A percentile compares a stretch with the other conserved stretches of the same genome.
Evolutionary conservation across 2,797 vertebrate species (phyloP).

Genomic region (Meda fulgida): DNA sequence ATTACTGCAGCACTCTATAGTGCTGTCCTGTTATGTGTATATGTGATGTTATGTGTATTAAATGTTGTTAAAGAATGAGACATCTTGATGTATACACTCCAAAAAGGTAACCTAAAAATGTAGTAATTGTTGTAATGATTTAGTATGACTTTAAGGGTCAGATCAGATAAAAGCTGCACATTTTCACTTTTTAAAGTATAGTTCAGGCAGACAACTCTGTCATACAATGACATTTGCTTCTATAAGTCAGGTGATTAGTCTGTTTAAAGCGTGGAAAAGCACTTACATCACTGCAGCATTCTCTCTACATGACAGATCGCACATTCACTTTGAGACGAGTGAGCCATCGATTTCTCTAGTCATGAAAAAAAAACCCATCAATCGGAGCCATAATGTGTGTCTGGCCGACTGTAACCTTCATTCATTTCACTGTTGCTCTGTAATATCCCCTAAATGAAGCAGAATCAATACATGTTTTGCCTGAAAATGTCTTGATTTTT

Average conservation of each 20-base stretch:
- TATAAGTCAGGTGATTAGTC: constrained; percentile 63
- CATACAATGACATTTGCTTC: constrained; percentile 69
- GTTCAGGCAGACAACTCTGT: constrained; percentile 34
- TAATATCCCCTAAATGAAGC: constrained; percentile 58
- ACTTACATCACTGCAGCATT: constrained; percentile 64
- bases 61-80: not conserved
- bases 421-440: constrained; percentile 46
- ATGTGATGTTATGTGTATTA: not conserved
- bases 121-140: not conserved
- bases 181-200: not conserved
- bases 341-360: constrained; percentile 71
- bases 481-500: constrained; percentile 49
- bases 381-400: constrained; percentile 56
- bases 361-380: constrained; percentile 51
- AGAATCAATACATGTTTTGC: constrained; percentile 54
- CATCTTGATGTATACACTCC: not conserved
- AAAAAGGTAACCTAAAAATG: not conserved
- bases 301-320: constrained; percentile 60
- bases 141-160: not conserved
- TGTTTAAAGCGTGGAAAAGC: constrained; percentile 67
- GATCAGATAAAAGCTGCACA: not conserved
- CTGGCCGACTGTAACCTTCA: constrained; percentile 57
- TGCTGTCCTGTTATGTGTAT: not conserved
- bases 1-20: not conserved
- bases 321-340: constrained; percentile 60